These are phyloP conservation scores for Anthophora plumipes DNA, from an alignment of 2,888 invertebrate species.

Conservation along the genomic window DNA sequence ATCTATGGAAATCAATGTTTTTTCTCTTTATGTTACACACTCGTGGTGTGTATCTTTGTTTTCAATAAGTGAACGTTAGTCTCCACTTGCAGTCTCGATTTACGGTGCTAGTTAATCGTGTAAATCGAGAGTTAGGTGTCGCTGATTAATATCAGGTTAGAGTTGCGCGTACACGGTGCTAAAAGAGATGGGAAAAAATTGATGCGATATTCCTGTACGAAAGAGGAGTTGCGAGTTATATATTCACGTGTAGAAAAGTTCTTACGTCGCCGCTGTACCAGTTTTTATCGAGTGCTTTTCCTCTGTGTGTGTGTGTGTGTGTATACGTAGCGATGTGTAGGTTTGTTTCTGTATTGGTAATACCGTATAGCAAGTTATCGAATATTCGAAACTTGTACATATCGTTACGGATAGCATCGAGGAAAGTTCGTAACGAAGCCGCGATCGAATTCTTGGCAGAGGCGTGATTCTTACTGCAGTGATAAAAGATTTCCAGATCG, in stretches of 20 bases:
- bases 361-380: neutral
- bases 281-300: neutral
- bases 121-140: neutral
- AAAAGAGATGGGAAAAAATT: too few relatives aligned
- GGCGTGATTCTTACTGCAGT: neutral
- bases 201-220: neutral
- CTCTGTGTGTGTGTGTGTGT: neutral
- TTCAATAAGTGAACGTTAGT: neutral
- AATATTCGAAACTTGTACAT: neutral
- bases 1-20: too few relatives aligned
- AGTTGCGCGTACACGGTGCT: neutral
- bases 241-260: neutral
- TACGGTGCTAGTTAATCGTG: neutral
- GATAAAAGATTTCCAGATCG: slow-evolving; percentile 13
- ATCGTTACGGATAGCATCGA: neutral
- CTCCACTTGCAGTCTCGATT: neutral
- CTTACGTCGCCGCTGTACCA: too few relatives aligned
- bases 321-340: neutral
- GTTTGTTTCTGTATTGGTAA: too few relatives aligned
- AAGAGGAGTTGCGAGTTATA: neutral
- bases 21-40: too few relatives aligned
- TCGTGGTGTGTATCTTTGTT: too few relatives aligned
- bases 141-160: neutral
- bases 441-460: neutral
- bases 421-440: neutral